Percentiles rank a stretch among this genome's conserved stretches.
Conservation (phyloP, 2,888 invertebrate species). For the Ecliptopera silaceata region DNA sequence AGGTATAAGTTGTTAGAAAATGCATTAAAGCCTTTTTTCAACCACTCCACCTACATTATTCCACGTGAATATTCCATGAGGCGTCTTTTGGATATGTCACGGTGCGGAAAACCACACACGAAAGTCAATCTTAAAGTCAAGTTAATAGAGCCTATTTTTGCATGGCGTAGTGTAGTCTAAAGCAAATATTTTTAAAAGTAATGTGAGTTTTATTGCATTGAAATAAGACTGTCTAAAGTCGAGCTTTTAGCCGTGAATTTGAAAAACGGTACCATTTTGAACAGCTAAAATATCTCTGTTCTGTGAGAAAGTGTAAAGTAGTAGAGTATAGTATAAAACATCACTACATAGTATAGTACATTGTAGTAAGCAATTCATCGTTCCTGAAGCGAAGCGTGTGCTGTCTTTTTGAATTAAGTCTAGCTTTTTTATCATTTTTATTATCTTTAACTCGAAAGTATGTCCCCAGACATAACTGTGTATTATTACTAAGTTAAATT, state of each 20-base stretch:
- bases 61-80: conserved; percentile 36
- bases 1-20: background rate
- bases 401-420: too few species aligned
- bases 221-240: conserved; percentile 30
- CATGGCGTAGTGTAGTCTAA: conserved; percentile 17
- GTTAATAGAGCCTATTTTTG: conserved; percentile 16
- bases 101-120: background rate
- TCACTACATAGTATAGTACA: too few species aligned
- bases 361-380: too few species aligned
- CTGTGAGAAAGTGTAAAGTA: too few species aligned
- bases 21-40: conserved; percentile 17
- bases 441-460: too few species aligned
- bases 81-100: conserved; percentile 22
- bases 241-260: conserved; percentile 29
- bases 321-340: background rate
- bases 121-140: conserved; percentile 14
- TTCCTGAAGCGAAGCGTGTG: too few species aligned
- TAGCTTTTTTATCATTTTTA: too few species aligned
- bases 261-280: conserved; percentile 11
- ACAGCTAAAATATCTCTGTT: background rate
- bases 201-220: conserved; percentile 35
- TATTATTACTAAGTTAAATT: too few species aligned
- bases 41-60: conserved; percentile 29
- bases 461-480: too few species aligned
- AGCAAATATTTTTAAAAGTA: conserved; percentile 32